Conservation (phyloP, 1,140 invertebrate genomes). For the Ceratitis capitata region DNA sequence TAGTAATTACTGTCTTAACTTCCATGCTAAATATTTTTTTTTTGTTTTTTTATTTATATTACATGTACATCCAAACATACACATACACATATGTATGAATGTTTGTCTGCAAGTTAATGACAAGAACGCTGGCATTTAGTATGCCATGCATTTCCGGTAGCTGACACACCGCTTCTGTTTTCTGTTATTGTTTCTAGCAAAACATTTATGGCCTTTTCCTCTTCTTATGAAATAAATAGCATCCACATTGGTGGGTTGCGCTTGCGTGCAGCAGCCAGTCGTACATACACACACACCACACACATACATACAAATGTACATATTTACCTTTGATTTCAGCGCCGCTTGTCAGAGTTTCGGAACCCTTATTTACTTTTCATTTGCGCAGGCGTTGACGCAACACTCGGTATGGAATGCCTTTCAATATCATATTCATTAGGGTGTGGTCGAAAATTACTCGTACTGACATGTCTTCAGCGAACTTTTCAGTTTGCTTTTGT, state of each 20-base stretch:
- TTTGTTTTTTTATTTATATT: background rate
- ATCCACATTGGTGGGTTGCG: background rate
- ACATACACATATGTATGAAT: no score
- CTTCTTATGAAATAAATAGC: background rate
- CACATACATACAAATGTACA: background rate
- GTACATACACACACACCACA: background rate
- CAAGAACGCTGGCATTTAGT: slow-evolving; percentile 17
- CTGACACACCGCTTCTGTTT: background rate
- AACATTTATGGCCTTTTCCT: slow-evolving; percentile 30
- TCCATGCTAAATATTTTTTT: background rate
- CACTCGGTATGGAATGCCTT: no score
- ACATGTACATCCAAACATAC: no score
- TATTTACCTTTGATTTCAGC: background rate
- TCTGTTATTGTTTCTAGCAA: slow-evolving; percentile 19
- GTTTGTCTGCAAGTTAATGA: slow-evolving; percentile 1
- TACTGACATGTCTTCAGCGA: no score
- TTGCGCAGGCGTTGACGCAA: background rate
- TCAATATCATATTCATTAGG: no score
- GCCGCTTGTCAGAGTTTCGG: background rate
- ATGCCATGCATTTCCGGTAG: slow-evolving; percentile 30
- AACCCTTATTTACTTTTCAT: background rate
- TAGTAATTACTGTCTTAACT: slow-evolving; percentile 17
- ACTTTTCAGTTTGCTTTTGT: no score
- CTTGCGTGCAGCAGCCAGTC: slow-evolving; percentile 20
- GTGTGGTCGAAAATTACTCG: no score